Percentiles rank a stretch among this genome's conserved stretches.
These are phyloP conservation scores for Spodoptera exigua DNA, from an alignment of 2,888 invertebrate species.

Conservation along the genomic window DNA sequence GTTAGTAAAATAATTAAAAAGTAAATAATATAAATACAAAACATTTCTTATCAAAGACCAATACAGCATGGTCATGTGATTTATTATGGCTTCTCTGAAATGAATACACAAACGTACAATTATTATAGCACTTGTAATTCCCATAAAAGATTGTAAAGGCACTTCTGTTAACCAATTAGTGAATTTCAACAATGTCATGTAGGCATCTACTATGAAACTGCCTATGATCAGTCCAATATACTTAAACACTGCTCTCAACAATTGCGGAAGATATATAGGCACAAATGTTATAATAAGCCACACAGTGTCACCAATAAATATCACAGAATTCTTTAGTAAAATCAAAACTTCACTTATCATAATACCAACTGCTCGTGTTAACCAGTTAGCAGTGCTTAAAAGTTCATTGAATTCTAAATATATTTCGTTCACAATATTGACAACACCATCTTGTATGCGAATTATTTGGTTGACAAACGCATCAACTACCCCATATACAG, in stretches of 20 bases:
- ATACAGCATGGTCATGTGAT: slow-evolving; percentile 67
- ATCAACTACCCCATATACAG: slow-evolving; percentile 60
- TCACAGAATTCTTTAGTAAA: slow-evolving; percentile 70
- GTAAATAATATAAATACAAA: slow-evolving; percentile 76
- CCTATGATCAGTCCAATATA: slow-evolving; percentile 63
- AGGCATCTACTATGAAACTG: slow-evolving; percentile 67
- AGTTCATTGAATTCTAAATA: slow-evolving; percentile 60
- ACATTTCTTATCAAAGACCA: slow-evolving; percentile 78
- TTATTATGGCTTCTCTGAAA: slow-evolving; percentile 72
- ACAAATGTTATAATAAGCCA: slow-evolving; percentile 83
- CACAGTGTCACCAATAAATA: slow-evolving; percentile 77
- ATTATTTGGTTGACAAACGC: slow-evolving; percentile 56
- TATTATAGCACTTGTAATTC: slow-evolving; percentile 78
- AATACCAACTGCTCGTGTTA: slow-evolving; percentile 61
- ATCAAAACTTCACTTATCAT: slow-evolving; percentile 71
- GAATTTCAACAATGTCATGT: slow-evolving; percentile 76
- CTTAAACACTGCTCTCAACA: slow-evolving; percentile 66
- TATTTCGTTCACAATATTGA: slow-evolving; percentile 57
- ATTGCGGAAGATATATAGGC: slow-evolving; percentile 78
- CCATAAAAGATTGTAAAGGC: slow-evolving; percentile 83
- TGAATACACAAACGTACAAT: slow-evolving; percentile 76
- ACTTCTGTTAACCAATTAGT: slow-evolving; percentile 85
- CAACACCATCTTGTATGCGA: slow-evolving; percentile 63
- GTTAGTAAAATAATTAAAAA: slow-evolving; percentile 80
- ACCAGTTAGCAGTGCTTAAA: slow-evolving; percentile 62